These are phyloP conservation scores for Melanotaenia parkinsoni DNA, from an alignment of 2,797 vertebrate species.

Conservation along the genomic window DNA sequence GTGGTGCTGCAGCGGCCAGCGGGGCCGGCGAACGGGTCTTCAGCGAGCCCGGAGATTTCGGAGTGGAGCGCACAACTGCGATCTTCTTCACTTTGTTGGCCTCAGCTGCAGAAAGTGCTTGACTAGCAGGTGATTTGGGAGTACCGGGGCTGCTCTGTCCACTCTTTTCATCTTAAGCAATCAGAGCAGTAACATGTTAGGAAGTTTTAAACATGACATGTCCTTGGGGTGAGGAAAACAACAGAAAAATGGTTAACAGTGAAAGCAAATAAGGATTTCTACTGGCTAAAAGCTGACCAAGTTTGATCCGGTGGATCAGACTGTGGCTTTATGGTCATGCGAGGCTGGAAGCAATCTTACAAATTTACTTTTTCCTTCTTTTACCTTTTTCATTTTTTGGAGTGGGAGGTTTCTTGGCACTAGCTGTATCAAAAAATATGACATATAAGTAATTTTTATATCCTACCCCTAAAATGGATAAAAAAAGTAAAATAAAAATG, in stretches of 20 bases:
- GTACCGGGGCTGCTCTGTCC: conserved; percentile 95
- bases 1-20: conserved; percentile 68
- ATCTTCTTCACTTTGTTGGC: conserved; percentile 94
- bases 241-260: not conserved
- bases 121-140: conserved; percentile 90
- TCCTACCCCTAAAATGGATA: not conserved
- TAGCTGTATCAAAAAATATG: conserved; percentile 76
- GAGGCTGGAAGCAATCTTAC: conserved; percentile 5
- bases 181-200: conserved; percentile 30
- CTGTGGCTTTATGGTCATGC: conserved; percentile 25
- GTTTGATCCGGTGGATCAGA: conserved; percentile 63
- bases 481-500: not conserved
- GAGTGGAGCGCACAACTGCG: conserved; percentile 93
- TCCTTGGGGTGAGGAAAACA: not conserved
- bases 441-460: conserved; percentile 43
- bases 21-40: conserved; percentile 89
- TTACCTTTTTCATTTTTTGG: conserved; percentile 77
- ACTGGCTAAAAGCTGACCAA: conserved; percentile 35
- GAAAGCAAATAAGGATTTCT: conserved; percentile 17
- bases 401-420: conserved; percentile 71
- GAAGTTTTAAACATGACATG: conserved; percentile 2
- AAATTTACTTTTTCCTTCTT: not conserved
- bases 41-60: conserved; percentile 92
- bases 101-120: conserved; percentile 85
- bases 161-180: conserved; percentile 85